Percentiles rank a stretch among this genome's conserved stretches.
Evolutionary conservation across 64 coral and sea anemone genomes (phyloP).

Genomic region (Montipora cactus): DNA sequence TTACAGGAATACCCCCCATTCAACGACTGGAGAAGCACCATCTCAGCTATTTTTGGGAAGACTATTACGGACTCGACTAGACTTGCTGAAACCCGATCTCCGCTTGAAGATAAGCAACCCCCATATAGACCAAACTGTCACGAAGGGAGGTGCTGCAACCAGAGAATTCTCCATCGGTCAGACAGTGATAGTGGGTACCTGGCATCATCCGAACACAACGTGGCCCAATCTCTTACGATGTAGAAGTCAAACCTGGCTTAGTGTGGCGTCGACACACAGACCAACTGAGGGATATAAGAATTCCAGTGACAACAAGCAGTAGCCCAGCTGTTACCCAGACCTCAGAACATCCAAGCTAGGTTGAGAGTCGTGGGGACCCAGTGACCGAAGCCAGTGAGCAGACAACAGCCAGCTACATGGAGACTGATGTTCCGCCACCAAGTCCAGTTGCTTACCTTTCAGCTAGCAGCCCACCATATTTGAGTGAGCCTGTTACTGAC

Average conservation of each 20-base stretch:
- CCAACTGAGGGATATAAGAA: not conserved
- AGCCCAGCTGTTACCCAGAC: not conserved
- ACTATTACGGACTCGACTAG: not conserved
- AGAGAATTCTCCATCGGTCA: too few species aligned
- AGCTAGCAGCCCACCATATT: too few species aligned
- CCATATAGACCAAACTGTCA: too few species aligned
- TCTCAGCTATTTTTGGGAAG: slow-evolving; percentile 1
- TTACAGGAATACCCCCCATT: too few species aligned
- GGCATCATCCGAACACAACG: not conserved
- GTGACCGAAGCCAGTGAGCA: too few species aligned
- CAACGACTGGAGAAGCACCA: not conserved
- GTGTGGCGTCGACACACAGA: not conserved
- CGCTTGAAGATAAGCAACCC: too few species aligned
- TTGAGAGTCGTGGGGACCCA: not conserved
- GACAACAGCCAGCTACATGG: too few species aligned
- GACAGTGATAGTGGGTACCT: not conserved
- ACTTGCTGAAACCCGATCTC: too few species aligned
- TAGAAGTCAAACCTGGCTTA: not conserved
- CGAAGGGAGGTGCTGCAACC: too few species aligned
- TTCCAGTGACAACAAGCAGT: not conserved
- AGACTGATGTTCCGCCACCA: too few species aligned
- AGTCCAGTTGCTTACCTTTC: not conserved
- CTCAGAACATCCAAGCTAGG: not conserved
- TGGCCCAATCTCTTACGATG: not conserved
- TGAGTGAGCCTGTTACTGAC: too few species aligned